Base-by-base conservation (phyloP, 2,797 vertebrate species). In the Vultur gryphus region DNA sequence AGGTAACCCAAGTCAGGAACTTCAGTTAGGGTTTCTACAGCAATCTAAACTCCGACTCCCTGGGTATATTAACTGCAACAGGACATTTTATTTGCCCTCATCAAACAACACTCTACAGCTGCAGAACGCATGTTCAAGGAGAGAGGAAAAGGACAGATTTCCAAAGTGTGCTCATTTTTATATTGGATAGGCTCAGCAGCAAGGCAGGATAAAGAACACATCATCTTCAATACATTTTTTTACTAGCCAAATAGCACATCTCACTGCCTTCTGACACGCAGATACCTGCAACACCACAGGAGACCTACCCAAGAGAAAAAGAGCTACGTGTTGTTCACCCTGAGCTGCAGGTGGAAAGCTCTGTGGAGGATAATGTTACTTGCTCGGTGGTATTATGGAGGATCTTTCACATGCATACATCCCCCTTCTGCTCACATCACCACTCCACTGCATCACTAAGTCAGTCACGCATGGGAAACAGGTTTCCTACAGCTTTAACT, bases 401-500 rank as follows among this genome's bases (percentile, higher is more conserved):
- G 39, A 92, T 93, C 86, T 84, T 84, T 93, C 84, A 89, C 35
- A 93, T 87, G 67, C 92, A 95, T 71, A 77, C 51, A 94, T 75
- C 84, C 88, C 52, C 87, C 73, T 91, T 91, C 97, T 91, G 92
- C 92, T 94, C 94, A 83, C 71, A 96, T 93, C 91, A 91, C 78
- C 91, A 77, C 67, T 82, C 52, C 72, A 84, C 87, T 81, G 94
- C 81, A 96, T 95, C 97, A 93, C 90, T 73, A 71, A 91, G 84
- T 71, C 94, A 97, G 84, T 89, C 95, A 93, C 78, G 95, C 95
- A 93, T 80, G 81, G 94, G 84, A 87, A 97, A 92, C 91, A 95
- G 93, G 94, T 93, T 93, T 90, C 82, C 87, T 87, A 88, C 84
- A 92, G 25, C 75, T 77, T 24, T 61, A 89, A 87, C 83, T 55